Evolutionary conservation across 2,888 invertebrate species (phyloP).

Genomic region (Leucoptera coffeella): DNA sequence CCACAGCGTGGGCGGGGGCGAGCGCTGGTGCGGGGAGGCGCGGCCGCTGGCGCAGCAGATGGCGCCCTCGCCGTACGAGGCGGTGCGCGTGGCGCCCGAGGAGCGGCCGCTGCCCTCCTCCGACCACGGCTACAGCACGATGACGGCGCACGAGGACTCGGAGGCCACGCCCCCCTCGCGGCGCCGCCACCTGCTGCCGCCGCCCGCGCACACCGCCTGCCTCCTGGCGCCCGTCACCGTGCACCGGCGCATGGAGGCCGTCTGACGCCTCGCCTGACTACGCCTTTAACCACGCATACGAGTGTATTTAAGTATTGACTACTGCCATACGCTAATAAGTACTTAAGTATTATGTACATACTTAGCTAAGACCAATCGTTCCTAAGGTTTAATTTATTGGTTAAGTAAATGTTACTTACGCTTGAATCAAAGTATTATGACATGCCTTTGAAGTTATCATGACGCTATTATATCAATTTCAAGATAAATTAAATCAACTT

Average conservation of each 20-base stretch:
- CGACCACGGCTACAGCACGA: conserved; percentile 93
- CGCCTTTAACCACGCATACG: too few species aligned
- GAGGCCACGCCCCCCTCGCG: conserved; percentile 59
- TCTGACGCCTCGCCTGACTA: conserved; percentile 32
- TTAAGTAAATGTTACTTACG: too few species aligned
- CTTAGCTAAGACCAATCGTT: too few species aligned
- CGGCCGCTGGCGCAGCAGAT: conserved; percentile 74
- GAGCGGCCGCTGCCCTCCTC: conserved; percentile 66
- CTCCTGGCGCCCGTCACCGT: conserved; percentile 86
- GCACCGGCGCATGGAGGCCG: conserved; percentile 81
- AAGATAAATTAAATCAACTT: too few species aligned
- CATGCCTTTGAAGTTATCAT: too few species aligned
- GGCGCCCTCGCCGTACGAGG: conserved; percentile 75
- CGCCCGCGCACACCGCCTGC: conserved; percentile 11
- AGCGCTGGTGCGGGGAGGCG: conserved; percentile 63
- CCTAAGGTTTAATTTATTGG: too few species aligned
- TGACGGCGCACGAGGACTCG: conserved; percentile 88
- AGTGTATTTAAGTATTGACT: neutral
- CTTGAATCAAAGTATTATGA: too few species aligned
- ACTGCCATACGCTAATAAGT: neutral
- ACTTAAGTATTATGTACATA: too few species aligned
- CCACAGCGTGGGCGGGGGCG: conserved; percentile 55
- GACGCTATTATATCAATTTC: too few species aligned
- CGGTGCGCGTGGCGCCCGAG: conserved; percentile 1
- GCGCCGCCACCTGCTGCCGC: conserved; percentile 26